Evolutionary conservation across 1,140 invertebrate genomes (phyloP).

Genomic region (Atta texana): DNA sequence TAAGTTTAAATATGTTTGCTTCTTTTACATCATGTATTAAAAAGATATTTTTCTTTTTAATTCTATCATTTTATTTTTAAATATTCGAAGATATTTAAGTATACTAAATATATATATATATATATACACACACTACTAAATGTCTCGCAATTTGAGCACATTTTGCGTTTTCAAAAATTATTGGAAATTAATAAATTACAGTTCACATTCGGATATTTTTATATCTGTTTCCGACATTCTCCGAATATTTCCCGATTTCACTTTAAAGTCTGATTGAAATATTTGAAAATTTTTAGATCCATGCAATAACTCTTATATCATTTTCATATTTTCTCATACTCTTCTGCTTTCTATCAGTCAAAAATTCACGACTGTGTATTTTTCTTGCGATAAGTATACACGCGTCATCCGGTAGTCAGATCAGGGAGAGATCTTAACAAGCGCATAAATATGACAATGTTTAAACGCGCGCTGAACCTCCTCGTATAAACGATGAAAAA

Average conservation of each 20-base stretch:
- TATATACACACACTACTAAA: background rate
- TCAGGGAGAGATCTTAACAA: conserved; percentile 30
- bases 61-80: background rate
- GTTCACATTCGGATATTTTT: background rate
- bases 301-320: background rate
- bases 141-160: background rate
- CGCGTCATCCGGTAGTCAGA: conserved; percentile 13
- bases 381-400: conserved; percentile 53
- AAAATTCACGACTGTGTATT: conserved; percentile 61
- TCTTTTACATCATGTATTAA: background rate
- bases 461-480: conserved; percentile 45
- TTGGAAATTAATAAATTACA: conserved; percentile 10
- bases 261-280: background rate
- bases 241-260: background rate
- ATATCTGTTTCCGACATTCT: background rate
- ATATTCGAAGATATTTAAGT: background rate
- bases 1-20: too few relatives aligned
- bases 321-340: background rate
- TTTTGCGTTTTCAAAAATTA: background rate
- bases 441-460: conserved; percentile 61
- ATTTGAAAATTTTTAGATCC: background rate
- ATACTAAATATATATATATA: too few relatives aligned
- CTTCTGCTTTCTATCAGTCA: conserved; percentile 54
- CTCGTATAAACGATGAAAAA: conserved; percentile 2
- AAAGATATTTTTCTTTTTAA: background rate